phyloP scores from a whole-genome alignment of 2,888 invertebrate genomes.

The Macrophya alboannulata region DNA sequence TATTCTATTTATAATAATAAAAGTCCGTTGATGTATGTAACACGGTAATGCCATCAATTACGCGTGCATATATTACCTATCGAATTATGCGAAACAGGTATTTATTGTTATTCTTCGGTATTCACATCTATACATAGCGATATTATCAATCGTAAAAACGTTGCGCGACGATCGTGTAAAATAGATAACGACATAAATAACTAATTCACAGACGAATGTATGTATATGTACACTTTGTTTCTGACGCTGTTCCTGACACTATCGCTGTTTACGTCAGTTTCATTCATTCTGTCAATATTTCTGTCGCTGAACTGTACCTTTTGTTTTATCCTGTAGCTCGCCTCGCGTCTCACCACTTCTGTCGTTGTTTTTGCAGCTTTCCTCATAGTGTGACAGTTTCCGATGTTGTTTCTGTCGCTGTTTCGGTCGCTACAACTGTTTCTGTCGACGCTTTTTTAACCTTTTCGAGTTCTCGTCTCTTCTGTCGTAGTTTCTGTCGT shows the following conservation, averaged over 20 bases:
- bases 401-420: not conserved
- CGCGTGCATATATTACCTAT: not conserved
- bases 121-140: not conserved
- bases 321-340: not conserved
- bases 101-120: not conserved
- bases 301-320: not conserved
- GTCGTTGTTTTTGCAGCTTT: not conserved
- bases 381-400: not conserved
- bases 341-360: not conserved
- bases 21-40: not conserved
- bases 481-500: no score
- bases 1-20: not conserved
- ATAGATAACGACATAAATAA: slow-evolving; percentile 18
- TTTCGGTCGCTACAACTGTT: no score
- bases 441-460: not conserved
- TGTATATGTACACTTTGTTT: slow-evolving; percentile 21
- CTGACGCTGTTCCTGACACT: not conserved
- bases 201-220: not conserved
- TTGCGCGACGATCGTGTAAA: not conserved
- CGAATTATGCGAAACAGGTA: not conserved
- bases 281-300: not conserved
- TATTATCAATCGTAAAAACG: not conserved
- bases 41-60: slow-evolving; percentile 1
- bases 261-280: not conserved
- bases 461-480: no score